Conservation (phyloP, 2,797 vertebrate genomes). For the Melanotaenia boesemani region DNA sequence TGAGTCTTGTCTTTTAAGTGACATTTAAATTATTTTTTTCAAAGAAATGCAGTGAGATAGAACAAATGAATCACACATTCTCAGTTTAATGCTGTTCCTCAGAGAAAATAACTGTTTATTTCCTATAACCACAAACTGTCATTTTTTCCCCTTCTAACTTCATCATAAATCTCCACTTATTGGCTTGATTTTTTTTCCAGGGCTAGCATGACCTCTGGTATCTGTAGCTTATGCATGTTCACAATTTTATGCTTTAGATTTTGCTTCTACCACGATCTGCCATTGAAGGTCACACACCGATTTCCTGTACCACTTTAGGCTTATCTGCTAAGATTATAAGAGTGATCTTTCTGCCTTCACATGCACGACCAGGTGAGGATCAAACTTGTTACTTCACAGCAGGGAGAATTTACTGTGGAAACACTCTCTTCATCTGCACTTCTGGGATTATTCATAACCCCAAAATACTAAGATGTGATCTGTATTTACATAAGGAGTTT, state of each 20-base stretch:
- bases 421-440: conserved; percentile 27
- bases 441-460: conserved; percentile 44
- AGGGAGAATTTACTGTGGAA: conserved; percentile 18
- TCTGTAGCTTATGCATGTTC: not conserved
- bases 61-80: not conserved
- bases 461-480: conserved; percentile 49
- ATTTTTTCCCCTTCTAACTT: not conserved
- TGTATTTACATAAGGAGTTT: conserved; percentile 70
- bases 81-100: not conserved
- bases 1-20: no score
- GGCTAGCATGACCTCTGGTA: not conserved
- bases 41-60: no score
- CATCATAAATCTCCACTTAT: not conserved
- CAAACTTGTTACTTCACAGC: not conserved
- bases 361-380: not conserved
- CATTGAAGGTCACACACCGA: not conserved
- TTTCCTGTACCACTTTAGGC: conserved; percentile 21
- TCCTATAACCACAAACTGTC: not conserved
- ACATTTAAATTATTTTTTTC: no score
- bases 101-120: not conserved
- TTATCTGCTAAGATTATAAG: conserved; percentile 46
- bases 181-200: not conserved
- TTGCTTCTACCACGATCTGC: no score
- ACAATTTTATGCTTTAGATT: not conserved
- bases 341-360: conserved; percentile 3